phyloP scores from a whole-genome alignment of 2,113 vertebrate genomes.

The Pungitius pungitius region DNA sequence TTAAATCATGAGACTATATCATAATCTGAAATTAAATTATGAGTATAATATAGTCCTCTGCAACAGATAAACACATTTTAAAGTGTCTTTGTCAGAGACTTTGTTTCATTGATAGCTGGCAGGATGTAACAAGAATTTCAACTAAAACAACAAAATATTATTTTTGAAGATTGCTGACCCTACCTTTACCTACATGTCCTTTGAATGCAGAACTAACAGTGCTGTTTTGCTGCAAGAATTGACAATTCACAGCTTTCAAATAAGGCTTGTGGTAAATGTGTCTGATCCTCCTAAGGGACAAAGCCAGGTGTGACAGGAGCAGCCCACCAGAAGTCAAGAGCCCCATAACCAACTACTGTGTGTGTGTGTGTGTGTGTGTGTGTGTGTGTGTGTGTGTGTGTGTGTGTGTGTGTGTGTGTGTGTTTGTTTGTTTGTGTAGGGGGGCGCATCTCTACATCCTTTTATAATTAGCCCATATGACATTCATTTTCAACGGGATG shows the following conservation, averaged over 20 bases:
- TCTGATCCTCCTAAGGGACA: slow-evolving; percentile 14
- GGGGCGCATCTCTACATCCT: slow-evolving; percentile 5
- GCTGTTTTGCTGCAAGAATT: not conserved
- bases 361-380: not conserved
- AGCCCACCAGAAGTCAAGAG: slow-evolving; percentile 28
- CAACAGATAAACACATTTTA: not conserved
- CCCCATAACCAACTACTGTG: slow-evolving; percentile 6
- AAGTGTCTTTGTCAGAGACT: not conserved
- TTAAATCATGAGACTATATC: no score
- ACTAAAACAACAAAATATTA: not conserved
- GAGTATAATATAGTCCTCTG: not conserved
- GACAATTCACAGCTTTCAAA: not conserved
- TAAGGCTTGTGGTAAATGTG: not conserved
- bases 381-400: no score
- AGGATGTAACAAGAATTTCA: not conserved
- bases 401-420: not conserved
- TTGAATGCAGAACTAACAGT: slow-evolving; percentile 18
- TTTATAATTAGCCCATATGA: slow-evolving; percentile 23
- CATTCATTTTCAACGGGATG: slow-evolving; percentile 1
- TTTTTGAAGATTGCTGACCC: not conserved
- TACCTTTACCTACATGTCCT: not conserved
- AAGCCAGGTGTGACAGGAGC: slow-evolving; percentile 47
- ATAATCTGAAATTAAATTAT: no score
- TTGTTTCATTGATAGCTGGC: not conserved
- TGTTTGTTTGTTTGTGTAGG: no score